A percentile compares a stretch with the other conserved stretches of the same genome.
These are phyloP conservation scores for Melolontha melolontha DNA, from an alignment of 2,888 invertebrate genomes.

Conservation along the genomic window DNA sequence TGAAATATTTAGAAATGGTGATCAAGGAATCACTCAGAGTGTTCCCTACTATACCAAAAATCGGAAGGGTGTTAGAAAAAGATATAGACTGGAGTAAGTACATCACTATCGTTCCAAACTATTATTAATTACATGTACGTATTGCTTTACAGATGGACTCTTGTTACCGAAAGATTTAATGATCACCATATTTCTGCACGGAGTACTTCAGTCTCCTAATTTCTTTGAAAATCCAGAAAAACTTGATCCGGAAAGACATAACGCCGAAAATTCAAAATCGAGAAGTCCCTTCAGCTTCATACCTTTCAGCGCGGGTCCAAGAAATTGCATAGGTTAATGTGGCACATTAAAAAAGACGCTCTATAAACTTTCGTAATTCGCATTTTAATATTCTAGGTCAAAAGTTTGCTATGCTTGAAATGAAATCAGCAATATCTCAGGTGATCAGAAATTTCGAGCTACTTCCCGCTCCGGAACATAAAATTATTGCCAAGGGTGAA, in stretches of 20 bases:
- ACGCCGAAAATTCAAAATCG: constrained; percentile 56
- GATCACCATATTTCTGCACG: constrained; percentile 64
- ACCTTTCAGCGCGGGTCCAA: constrained; percentile 74
- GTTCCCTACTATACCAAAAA: constrained; percentile 69
- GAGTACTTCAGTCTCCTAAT: constrained; percentile 67
- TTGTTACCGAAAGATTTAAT: constrained; percentile 61
- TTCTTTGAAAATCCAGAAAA: constrained; percentile 69
- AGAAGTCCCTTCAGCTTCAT: constrained; percentile 69
- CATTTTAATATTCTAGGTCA: too few species aligned
- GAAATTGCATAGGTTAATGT: constrained; percentile 71
- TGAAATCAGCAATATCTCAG: too few species aligned
- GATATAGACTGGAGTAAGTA: constrained; percentile 58
- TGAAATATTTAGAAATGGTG: constrained; percentile 65
- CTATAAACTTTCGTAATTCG: too few species aligned
- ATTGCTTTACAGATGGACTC: constrained; percentile 49
- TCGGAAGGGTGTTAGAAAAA: constrained; percentile 63
- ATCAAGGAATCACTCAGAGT: constrained; percentile 70
- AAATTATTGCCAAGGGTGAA: too few species aligned
- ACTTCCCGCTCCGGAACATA: too few species aligned
- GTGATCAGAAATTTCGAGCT: too few species aligned
- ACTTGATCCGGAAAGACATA: constrained; percentile 70
- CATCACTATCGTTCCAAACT: not conserved
- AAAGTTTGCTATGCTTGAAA: too few species aligned
- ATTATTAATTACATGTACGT: constrained; percentile 16
- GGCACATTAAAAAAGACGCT: constrained; percentile 18